phyloP scores from a whole-genome alignment of 1,140 invertebrate species.

The Drosophila ficusphila region DNA sequence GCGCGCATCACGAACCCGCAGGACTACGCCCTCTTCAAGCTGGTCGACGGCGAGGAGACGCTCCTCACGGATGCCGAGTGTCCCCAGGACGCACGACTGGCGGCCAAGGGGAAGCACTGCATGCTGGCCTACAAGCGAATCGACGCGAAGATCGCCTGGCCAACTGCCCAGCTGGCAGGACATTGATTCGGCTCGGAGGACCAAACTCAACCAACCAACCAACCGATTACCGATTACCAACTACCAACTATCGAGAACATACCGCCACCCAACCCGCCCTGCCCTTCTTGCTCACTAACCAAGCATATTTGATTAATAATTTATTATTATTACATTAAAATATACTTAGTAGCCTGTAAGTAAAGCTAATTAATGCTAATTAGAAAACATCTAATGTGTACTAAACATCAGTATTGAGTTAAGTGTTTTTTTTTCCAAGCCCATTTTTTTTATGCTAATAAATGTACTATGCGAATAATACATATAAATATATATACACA shows the following conservation, averaged over 20 bases:
- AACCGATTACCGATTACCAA: background rate
- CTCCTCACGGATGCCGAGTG: constrained; percentile 94
- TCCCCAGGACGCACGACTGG: constrained; percentile 93
- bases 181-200: constrained; percentile 39
- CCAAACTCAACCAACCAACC: no score
- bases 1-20: constrained; percentile 97
- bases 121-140: constrained; percentile 97
- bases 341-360: constrained; percentile 80
- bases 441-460: constrained; percentile 60
- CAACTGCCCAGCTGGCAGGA: constrained; percentile 84
- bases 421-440: constrained; percentile 57
- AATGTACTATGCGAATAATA: constrained; percentile 61
- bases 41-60: constrained; percentile 96
- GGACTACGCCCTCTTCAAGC: constrained; percentile 96
- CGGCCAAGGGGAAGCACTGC: constrained; percentile 90
- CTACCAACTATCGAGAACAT: no score
- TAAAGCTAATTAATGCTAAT: constrained; percentile 75
- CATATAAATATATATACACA: constrained; percentile 46
- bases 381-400: constrained; percentile 77
- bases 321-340: constrained; percentile 83
- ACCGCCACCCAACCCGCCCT: background rate
- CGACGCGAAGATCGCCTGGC: constrained; percentile 98
- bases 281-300: constrained; percentile 73
- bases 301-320: constrained; percentile 82
- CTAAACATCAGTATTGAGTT: constrained; percentile 81